Evolutionary conservation across 1,140 invertebrate genomes (phyloP).

Genomic region (Physella acuta): DNA sequence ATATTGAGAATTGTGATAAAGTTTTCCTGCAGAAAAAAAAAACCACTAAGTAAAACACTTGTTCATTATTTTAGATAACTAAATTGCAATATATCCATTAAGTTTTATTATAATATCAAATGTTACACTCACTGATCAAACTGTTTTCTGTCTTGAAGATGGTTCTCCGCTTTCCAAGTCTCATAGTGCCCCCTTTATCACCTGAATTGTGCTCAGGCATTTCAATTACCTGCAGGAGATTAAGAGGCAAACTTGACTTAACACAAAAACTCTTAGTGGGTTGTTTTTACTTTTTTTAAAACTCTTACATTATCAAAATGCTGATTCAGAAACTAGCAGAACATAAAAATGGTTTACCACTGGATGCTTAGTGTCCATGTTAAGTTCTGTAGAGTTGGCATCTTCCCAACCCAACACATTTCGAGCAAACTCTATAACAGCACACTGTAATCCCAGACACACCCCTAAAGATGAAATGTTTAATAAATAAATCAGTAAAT

Average conservation of each 20-base stretch:
- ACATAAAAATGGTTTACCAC: conserved; percentile 63
- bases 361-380: conserved; percentile 70
- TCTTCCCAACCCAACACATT: conserved; percentile 75
- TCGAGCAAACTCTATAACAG: conserved; percentile 93
- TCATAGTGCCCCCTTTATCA: conserved; percentile 95
- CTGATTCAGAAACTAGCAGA: neutral
- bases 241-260: too few species aligned
- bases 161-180: conserved; percentile 88
- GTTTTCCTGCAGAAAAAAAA: conserved; percentile 71
- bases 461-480: too few species aligned
- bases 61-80: neutral
- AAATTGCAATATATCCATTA: neutral
- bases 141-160: conserved; percentile 70
- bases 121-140: conserved; percentile 73
- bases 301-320: too few species aligned
- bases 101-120: too few species aligned
- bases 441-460: conserved; percentile 94
- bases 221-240: conserved; percentile 75
- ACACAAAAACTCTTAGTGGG: neutral
- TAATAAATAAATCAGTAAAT: too few species aligned
- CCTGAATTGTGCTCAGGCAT: conserved; percentile 98
- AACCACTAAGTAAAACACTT: conserved; percentile 27
- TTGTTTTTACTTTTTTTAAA: neutral
- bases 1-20: conserved; percentile 80
- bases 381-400: conserved; percentile 87